These are phyloP conservation scores for Sebastes variabilis DNA, from an alignment of 2,797 vertebrate species.

Conservation along the genomic window DNA sequence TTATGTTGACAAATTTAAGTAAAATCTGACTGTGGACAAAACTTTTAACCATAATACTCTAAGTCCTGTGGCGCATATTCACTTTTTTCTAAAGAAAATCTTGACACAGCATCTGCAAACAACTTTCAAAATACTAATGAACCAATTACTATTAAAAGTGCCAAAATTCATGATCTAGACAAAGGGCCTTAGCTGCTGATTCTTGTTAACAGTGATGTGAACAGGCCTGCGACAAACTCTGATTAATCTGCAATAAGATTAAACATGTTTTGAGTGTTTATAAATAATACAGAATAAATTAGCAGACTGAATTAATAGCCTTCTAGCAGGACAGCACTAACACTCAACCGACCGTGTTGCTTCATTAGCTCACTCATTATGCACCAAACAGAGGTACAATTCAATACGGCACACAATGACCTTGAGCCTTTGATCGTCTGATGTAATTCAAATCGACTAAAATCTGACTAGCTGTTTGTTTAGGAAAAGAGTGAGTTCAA, in stretches of 20 bases:
- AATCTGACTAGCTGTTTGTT: slow-evolving; percentile 26
- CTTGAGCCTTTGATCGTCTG: slow-evolving; percentile 38
- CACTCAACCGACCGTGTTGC: background rate
- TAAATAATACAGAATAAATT: slow-evolving; percentile 20
- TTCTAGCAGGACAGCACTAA: background rate
- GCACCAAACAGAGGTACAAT: slow-evolving; percentile 24
- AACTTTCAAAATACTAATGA: background rate
- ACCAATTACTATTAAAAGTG: background rate
- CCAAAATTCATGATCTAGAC: background rate
- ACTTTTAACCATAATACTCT: background rate
- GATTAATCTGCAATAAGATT: background rate
- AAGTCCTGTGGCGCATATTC: background rate
- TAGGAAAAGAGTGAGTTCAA: slow-evolving; percentile 23
- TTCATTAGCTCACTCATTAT: slow-evolving; percentile 33
- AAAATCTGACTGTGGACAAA: background rate
- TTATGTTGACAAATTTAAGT: background rate
- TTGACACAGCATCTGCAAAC: background rate
- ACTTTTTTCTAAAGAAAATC: background rate
- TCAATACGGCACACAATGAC: slow-evolving; percentile 32
- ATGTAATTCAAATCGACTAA: slow-evolving; percentile 26
- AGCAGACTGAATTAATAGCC: slow-evolving; percentile 5
- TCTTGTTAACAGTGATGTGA: background rate
- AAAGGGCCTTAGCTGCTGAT: background rate
- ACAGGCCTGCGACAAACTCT: background rate
- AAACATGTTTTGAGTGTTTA: background rate